Conservation (phyloP, 2,888 invertebrate genomes). For the Rhingia rostrata region DNA sequence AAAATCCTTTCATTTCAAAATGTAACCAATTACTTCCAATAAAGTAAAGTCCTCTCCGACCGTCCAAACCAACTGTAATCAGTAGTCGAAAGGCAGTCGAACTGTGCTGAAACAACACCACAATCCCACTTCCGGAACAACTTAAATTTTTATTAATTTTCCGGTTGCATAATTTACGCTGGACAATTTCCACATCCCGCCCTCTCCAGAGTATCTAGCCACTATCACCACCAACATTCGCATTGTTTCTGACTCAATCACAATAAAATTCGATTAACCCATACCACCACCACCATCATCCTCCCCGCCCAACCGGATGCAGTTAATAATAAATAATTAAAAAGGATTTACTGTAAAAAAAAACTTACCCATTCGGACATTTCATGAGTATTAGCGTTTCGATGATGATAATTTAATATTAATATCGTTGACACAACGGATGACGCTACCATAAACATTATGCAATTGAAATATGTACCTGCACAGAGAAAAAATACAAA, state of each 20-base stretch:
- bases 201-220: not conserved
- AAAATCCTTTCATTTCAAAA: conserved; percentile 14
- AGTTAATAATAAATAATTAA: conserved; percentile 63
- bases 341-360: conserved; percentile 45
- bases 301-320: not conserved
- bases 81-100: conserved; percentile 4
- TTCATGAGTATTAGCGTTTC: conserved; percentile 97
- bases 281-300: not conserved
- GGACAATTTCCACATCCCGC: conserved; percentile 29
- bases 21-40: conserved; percentile 40
- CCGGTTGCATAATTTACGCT: conserved; percentile 59
- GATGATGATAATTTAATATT: conserved; percentile 98
- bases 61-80: conserved; percentile 8
- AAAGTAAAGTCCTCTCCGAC: conserved; percentile 31
- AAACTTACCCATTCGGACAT: conserved; percentile 97
- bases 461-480: conserved; percentile 99
- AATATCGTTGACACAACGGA: conserved; percentile 99
- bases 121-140: conserved; percentile 53
- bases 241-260: conserved; percentile 38
- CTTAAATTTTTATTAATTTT: conserved; percentile 66
- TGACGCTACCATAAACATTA: conserved; percentile 99
- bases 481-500: conserved; percentile 77
- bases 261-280: conserved; percentile 51
- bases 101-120: conserved; percentile 21
- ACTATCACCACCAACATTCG: not conserved